Percentiles rank a stretch among this genome's conserved stretches.
These are phyloP conservation scores for Indicator indicator DNA, from an alignment of 2,113 vertebrate species.

Conservation along the genomic window DNA sequence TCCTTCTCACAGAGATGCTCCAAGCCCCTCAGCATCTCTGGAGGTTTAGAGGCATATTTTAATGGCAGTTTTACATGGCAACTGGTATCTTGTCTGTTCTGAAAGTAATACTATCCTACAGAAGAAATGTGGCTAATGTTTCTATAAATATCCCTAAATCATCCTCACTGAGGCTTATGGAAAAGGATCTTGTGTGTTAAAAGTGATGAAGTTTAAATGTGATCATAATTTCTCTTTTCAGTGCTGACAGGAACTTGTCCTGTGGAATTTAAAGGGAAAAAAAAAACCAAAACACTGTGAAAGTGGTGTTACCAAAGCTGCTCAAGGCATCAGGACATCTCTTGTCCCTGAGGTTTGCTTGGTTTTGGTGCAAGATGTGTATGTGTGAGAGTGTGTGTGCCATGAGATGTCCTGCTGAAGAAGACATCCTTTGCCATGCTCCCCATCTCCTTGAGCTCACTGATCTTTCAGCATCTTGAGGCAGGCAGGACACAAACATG, in stretches of 20 bases:
- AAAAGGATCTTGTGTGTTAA: slow-evolving; percentile 3
- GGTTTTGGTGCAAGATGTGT: not conserved
- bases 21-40: no score
- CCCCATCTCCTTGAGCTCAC: not conserved
- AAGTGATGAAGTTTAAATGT: not conserved
- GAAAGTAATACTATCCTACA: not conserved
- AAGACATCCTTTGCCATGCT: not conserved
- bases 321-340: not conserved
- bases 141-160: not conserved
- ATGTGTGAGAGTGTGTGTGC: no score
- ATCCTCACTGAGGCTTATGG: not conserved
- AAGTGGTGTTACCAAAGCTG: not conserved
- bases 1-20: no score
- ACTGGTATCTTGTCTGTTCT: not conserved
- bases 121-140: not conserved
- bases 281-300: no score
- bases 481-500: not conserved
- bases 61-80: not conserved
- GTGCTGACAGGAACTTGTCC: not conserved
- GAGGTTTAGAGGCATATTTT: not conserved
- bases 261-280: not conserved
- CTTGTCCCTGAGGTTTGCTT: not conserved
- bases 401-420: not conserved
- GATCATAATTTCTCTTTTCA: not conserved
- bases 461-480: not conserved